phyloP scores from a whole-genome alignment of 2,797 vertebrate species.

The Otolemur crassicaudatus region DNA sequence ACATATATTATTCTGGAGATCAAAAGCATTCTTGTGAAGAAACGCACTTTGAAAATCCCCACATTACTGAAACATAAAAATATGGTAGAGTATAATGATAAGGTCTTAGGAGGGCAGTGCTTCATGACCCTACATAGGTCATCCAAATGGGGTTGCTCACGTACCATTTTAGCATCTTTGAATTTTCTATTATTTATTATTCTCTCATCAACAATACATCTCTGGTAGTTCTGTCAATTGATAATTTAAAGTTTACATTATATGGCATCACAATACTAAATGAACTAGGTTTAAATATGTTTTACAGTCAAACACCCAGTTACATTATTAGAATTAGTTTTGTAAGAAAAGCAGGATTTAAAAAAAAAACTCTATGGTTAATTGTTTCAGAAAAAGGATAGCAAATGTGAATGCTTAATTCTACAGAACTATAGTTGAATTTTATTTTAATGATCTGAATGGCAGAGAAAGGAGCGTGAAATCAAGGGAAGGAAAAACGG shows the following conservation, averaged over 20 bases:
- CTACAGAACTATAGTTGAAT: not conserved
- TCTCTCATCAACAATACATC: not conserved
- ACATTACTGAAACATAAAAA: not conserved
- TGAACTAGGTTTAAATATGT: not conserved
- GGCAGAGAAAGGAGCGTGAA: not conserved
- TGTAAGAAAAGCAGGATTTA: not conserved
- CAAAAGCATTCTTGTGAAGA: not conserved
- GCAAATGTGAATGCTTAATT: not conserved
- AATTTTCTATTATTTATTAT: not conserved
- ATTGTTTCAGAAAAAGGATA: not conserved
- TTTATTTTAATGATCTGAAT: constrained; percentile 10
- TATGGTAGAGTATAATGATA: not conserved
- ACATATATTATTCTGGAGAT: not conserved
- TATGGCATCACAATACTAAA: not conserved
- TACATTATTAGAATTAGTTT: constrained; percentile 23
- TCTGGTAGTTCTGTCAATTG: not conserved
- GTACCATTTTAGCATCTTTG: not conserved
- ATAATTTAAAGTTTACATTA: not conserved
- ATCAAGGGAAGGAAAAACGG: not conserved
- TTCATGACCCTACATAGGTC: not conserved
- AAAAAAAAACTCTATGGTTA: not conserved
- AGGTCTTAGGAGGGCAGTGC: not conserved
- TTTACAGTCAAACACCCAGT: not conserved
- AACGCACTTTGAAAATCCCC: not conserved
- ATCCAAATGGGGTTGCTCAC: not conserved